phyloP scores from a whole-genome alignment of 2,888 invertebrate species.

The Aporophyla nigra region DNA sequence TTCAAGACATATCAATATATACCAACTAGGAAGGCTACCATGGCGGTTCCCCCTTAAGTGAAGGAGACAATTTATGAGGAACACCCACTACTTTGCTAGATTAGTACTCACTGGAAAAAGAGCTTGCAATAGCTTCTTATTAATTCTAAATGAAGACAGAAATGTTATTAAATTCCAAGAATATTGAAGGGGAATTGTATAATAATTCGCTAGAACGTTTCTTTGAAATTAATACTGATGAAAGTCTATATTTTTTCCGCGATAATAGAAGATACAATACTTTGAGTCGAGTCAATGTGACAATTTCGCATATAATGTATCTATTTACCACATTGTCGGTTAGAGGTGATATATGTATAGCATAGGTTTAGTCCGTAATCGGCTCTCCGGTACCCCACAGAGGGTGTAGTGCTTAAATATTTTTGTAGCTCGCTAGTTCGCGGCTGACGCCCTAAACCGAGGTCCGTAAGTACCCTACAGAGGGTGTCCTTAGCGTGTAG shows the following conservation, averaged over 20 bases:
- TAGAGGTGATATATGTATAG: not conserved
- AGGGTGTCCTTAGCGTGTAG: too few species aligned
- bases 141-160: not conserved
- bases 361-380: not conserved
- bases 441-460: too few species aligned
- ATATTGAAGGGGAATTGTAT: not conserved
- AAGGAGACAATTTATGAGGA: slow-evolving; percentile 7
- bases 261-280: not conserved
- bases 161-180: not conserved
- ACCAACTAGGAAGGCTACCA: too few species aligned
- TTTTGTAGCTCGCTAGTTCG: too few species aligned
- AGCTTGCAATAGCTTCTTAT: not conserved
- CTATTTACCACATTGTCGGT: too few species aligned
- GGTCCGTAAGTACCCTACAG: too few species aligned
- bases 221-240: not conserved
- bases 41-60: not conserved
- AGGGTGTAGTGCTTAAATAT: too few species aligned
- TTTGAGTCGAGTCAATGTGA: not conserved
- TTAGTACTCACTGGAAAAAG: slow-evolving; percentile 9
- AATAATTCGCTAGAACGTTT: not conserved
- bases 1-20: too few species aligned
- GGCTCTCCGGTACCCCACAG: too few species aligned
- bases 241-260: too few species aligned
- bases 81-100: slow-evolving; percentile 16
- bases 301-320: not conserved